These are phyloP conservation scores for Orthonychiurus folsomi DNA, from an alignment of 2,888 invertebrate species.

Conservation along the genomic window DNA sequence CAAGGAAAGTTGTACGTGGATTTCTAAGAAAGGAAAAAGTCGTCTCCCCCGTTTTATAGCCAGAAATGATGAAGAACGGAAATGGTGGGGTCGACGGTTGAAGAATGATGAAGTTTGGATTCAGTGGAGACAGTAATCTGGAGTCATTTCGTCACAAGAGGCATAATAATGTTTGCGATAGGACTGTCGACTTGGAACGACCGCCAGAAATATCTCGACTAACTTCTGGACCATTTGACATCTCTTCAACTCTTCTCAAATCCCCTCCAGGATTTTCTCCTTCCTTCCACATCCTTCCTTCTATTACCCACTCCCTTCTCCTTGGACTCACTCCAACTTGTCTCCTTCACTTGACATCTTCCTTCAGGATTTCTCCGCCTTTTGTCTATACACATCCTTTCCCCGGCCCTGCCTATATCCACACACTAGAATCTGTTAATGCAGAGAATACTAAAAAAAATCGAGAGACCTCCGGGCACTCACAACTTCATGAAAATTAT, in stretches of 20 bases:
- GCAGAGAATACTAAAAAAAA: too few species aligned
- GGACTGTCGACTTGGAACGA: conserved; percentile 15
- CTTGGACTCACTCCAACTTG: too few species aligned
- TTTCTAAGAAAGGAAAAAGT: too few species aligned
- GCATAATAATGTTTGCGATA: neutral
- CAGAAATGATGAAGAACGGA: neutral
- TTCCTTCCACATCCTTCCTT: neutral
- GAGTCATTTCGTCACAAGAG: conserved; percentile 38
- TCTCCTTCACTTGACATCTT: too few species aligned
- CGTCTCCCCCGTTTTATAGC: too few species aligned
- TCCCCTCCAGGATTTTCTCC: conserved; percentile 18
- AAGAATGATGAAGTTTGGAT: conserved; percentile 39
- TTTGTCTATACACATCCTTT: too few species aligned
- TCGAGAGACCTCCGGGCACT: neutral
- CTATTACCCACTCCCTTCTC: neutral
- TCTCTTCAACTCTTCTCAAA: conserved; percentile 40
- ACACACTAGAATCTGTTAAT: too few species aligned
- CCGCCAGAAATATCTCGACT: neutral
- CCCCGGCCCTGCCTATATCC: too few species aligned
- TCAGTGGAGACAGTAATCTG: conserved; percentile 40
- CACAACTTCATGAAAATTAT: conserved; percentile 4
- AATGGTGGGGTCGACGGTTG: neutral
- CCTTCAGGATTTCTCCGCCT: too few species aligned
- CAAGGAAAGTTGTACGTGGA: too few species aligned
- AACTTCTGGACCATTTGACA: conserved; percentile 41